These are phyloP conservation scores for Osmerus mordax DNA, from an alignment of 2,113 vertebrate species.

Conservation along the genomic window DNA sequence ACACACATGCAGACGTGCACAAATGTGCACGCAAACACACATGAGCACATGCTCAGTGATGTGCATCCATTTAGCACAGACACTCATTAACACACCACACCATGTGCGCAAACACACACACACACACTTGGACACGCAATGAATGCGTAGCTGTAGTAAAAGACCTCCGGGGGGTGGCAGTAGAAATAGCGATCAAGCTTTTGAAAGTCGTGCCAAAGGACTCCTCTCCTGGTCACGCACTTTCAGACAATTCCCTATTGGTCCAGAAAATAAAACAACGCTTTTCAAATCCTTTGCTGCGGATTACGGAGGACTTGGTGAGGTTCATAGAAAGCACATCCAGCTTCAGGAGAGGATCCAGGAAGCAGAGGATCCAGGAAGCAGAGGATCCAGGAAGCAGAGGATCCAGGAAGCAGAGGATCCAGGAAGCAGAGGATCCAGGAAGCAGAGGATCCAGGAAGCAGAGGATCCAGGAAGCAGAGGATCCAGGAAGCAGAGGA, in stretches of 20 bases:
- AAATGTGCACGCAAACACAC: neutral
- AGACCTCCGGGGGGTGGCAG: conserved; percentile 6
- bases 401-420: too few relatives aligned
- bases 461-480: too few relatives aligned
- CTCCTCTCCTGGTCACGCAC: conserved; percentile 28
- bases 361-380: too few relatives aligned
- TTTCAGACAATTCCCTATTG: conserved; percentile 4
- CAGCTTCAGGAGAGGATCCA: neutral
- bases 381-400: too few relatives aligned
- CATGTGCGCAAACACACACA: neutral
- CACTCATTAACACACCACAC: neutral
- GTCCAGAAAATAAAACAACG: neutral
- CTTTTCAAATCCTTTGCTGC: neutral
- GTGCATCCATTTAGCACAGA: neutral
- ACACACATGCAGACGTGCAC: neutral
- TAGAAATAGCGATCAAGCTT: conserved; percentile 17
- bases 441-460: too few relatives aligned
- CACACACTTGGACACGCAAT: neutral
- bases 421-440: too few relatives aligned
- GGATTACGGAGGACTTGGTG: conserved; percentile 7
- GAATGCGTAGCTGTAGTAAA: conserved; percentile 1
- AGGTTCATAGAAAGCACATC: conserved; percentile 11
- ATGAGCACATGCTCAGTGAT: neutral
- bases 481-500: too few relatives aligned
- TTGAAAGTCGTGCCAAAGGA: conserved; percentile 18